Percentiles rank a stretch among this genome's conserved stretches.
Evolutionary conservation across 1,140 invertebrate species (phyloP).

Genomic region (Lordiphosa mommai): DNA sequence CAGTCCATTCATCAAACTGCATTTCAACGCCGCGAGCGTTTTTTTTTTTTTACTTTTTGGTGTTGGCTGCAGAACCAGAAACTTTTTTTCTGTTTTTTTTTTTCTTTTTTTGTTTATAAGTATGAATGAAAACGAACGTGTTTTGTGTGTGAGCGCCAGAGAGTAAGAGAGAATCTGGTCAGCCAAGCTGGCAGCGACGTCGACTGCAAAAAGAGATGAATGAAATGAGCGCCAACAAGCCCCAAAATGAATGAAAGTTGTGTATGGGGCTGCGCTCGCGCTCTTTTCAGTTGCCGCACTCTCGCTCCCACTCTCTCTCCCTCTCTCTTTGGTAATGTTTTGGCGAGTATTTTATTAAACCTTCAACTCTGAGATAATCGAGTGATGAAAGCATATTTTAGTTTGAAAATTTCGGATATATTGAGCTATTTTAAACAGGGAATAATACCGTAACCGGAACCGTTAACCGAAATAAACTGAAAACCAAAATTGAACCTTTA

Average conservation of each 20-base stretch:
- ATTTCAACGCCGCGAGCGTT: constrained; percentile 60
- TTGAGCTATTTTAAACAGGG: too few species aligned
- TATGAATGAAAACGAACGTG: constrained; percentile 76
- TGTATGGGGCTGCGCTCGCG: constrained; percentile 20
- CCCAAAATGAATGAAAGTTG: constrained; percentile 69
- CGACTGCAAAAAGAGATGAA: constrained; percentile 42
- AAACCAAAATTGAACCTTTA: too few species aligned
- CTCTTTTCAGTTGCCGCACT: background rate
- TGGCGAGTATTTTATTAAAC: background rate
- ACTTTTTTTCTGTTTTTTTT: constrained; percentile 26
- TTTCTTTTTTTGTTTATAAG: constrained; percentile 43
- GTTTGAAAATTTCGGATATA: too few species aligned
- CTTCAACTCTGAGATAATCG: background rate
- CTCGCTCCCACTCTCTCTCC: constrained; percentile 7
- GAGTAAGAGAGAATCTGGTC: constrained; percentile 8
- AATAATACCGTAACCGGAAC: too few species aligned
- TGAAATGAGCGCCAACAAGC: constrained; percentile 42
- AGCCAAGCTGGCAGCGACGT: constrained; percentile 17
- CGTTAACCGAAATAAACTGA: too few species aligned
- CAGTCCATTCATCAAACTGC: constrained; percentile 70
- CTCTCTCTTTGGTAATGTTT: background rate
- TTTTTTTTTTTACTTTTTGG: constrained; percentile 25
- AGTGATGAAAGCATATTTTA: too few species aligned
- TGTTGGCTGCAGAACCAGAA: constrained; percentile 47
- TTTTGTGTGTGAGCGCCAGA: constrained; percentile 38